Evolutionary conservation across 2,888 invertebrate genomes (phyloP).

Genomic region (Acheta domesticus): DNA sequence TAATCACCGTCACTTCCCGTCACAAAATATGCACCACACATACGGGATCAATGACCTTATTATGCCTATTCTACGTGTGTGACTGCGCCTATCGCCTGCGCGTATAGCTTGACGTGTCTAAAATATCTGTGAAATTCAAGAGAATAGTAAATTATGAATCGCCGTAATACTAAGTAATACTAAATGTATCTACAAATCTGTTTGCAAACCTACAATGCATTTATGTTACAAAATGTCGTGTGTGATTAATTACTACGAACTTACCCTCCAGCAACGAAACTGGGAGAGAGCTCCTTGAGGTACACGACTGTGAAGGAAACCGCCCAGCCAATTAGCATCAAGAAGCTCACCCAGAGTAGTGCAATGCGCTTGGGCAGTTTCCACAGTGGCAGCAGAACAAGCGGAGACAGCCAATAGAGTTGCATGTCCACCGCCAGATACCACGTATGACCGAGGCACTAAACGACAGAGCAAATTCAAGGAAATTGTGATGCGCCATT

Average conservation of each 20-base stretch:
- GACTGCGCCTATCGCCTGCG: too few relatives aligned
- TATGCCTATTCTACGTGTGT: too few relatives aligned
- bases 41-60: too few relatives aligned
- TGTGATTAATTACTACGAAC: not conserved
- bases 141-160: too few relatives aligned
- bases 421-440: conserved; percentile 2
- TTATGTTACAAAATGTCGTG: too few relatives aligned
- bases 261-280: not conserved
- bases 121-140: too few relatives aligned
- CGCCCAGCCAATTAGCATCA: not conserved
- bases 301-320: not conserved
- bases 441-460: not conserved
- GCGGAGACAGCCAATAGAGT: not conserved
- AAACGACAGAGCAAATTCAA: not conserved
- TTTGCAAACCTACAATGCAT: too few relatives aligned
- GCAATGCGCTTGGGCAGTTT: not conserved
- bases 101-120: too few relatives aligned
- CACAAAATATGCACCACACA: too few relatives aligned
- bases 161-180: too few relatives aligned
- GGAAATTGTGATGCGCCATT: not conserved
- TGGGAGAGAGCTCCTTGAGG: not conserved
- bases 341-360: not conserved
- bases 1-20: too few relatives aligned
- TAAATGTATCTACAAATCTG: too few relatives aligned
- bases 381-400: not conserved